Evolutionary conservation across 92 coral and sea anemone species (phyloP).

Genomic region (Porites cylindrica): DNA sequence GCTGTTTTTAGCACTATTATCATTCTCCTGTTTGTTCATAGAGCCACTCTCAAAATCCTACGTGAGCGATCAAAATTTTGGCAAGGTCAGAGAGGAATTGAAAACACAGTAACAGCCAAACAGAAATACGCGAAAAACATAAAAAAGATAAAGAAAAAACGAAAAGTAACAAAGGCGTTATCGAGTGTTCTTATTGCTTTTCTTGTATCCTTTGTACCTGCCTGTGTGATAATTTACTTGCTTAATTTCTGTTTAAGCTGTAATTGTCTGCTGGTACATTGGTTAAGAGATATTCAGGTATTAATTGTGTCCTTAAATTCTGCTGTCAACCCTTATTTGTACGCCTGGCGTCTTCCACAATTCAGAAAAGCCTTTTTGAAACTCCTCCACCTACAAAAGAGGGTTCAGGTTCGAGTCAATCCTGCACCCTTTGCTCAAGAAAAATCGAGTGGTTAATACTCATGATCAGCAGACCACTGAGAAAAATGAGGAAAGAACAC

Average conservation of each 20-base stretch:
- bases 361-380: slow-evolving; percentile 57
- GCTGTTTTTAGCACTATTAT: slow-evolving; percentile 71
- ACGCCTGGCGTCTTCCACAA: slow-evolving; percentile 79
- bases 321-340: slow-evolving; percentile 74
- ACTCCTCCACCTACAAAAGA: slow-evolving; percentile 3
- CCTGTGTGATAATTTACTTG: slow-evolving; percentile 68
- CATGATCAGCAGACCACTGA: too few relatives aligned
- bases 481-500: too few relatives aligned
- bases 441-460: too few relatives aligned
- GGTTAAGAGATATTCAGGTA: slow-evolving; percentile 86
- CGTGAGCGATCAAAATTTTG: slow-evolving; percentile 51
- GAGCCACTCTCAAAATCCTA: neutral
- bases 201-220: slow-evolving; percentile 75
- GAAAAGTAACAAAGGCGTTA: slow-evolving; percentile 61
- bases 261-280: slow-evolving; percentile 72
- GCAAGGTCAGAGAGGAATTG: slow-evolving; percentile 48
- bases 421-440: too few relatives aligned
- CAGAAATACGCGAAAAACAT: slow-evolving; percentile 62
- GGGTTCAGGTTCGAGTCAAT: too few relatives aligned
- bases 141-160: slow-evolving; percentile 63
- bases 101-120: slow-evolving; percentile 29
- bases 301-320: slow-evolving; percentile 66
- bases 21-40: slow-evolving; percentile 68
- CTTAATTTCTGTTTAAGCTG: slow-evolving; percentile 78
- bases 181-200: slow-evolving; percentile 67